Base-by-base conservation (phyloP, 2,888 invertebrate genomes). In the Elgonia sp. region DNA sequence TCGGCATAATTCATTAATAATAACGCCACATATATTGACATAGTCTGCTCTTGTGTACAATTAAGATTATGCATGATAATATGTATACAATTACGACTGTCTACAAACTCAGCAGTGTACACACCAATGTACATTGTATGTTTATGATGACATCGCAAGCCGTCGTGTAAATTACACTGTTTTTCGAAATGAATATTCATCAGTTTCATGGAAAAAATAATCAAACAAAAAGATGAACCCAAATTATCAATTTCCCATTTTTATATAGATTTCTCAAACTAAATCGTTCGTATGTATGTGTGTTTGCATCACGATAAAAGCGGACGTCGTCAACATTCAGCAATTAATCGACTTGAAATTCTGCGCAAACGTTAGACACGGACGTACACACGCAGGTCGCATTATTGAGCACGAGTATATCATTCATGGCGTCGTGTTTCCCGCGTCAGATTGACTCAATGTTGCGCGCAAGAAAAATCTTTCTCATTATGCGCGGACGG, bases 1-100 rank as follows among this genome's bases (percentile, higher is more conserved):
- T 29, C 65, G 16, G 57, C n/a, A 42, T 86, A 86, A 86, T 86
- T 86, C 82, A 86, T 86, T 82, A 86, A 86, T 82, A 82, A 82
- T 42, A 86, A 86, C 70, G 65, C 65, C 70, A 70, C 76, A 65
- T 82, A 76, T 81, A 86, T 81, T 81, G 86, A 86, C 86, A 69
- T 60, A 86, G 76, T 75, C 69, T 81, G 81, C 70, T 81, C 86
- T 86, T 81, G 76, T 86, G 86, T 86, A 86, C 86, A 76, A 81
- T 81, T 86, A 86, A 81, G 81, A 86, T 86, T 86, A 81, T 81
- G 76, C 70, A 21, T 40, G 81, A 86, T 86, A 85, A 72, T 81
- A 75, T 81, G 70, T 80, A 76, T 86, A 86, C 76, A 81, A 81
- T 81, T 86, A 81, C 70, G 57, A 65, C 77, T 84, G 84, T 79